Evolutionary conservation across 2,888 invertebrate genomes (phyloP), one percentile per base, ranked within the genome.

Genomic region (Chrysodeixis includens): DNA sequence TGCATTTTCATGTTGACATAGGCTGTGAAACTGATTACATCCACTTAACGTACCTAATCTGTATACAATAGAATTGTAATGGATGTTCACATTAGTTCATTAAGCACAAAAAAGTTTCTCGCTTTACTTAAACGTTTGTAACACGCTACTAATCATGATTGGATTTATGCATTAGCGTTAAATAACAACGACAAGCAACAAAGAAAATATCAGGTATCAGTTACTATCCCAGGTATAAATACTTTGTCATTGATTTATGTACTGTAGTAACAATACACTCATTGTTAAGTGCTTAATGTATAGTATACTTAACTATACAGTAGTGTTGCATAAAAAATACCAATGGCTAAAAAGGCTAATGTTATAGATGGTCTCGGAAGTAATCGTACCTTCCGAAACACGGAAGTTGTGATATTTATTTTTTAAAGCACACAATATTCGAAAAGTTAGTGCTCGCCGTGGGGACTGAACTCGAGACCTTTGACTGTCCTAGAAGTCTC

Each of bases 1-100:
- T 40, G 40, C 40, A 40, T 40, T 40, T 40, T 40, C 40, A 40
- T 40, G 40, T 40, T 40, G 40, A 40, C 40, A 40, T 40, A 40
- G 40, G 40, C 14, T 5, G 1, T 40, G 7, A 14, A 40, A 35
- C n/a, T 26, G 6, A 26, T 6, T 26, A 26, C 6, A 26, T 4
- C 2, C 26, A 26, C 3, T 26, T 26, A 26, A 26, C 3, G 6
- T 26, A 26, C 26, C 26, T 4, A 6, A 6, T 26, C 26, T n/a
- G 7, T 35, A 5, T 5, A 40, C n/a, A 40, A 40, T 40, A 40
- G n/a, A n/a, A n/a, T n/a, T 40, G 7, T 7, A 32, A 32, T 9
- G 32, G 3, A 40, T 40, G n/a, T n/a, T n/a, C n/a, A 40, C n/a
- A n/a, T n/a, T 40, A n/a, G n/a, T n/a, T 40, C 14, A 40, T 40